phyloP scores from a whole-genome alignment of 2,113 vertebrate species.

The Paramisgurnus dabryanus region DNA sequence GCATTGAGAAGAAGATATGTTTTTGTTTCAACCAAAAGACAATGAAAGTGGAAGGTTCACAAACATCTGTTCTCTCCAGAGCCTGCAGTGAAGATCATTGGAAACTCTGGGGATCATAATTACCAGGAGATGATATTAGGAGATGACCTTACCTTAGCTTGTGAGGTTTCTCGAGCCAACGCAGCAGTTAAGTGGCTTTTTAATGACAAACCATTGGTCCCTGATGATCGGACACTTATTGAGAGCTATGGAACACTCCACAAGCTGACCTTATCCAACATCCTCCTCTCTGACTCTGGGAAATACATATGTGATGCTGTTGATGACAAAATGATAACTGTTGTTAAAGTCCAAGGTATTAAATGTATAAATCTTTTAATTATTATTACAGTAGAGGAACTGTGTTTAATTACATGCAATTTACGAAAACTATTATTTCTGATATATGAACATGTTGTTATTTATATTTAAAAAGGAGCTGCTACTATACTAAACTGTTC shows the following conservation, averaged over 20 bases:
- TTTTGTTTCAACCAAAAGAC: too few species aligned
- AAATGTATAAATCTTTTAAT: background rate
- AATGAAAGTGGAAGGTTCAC: too few species aligned
- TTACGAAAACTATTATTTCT: background rate
- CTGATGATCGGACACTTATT: conserved; percentile 64
- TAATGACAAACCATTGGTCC: conserved; percentile 63
- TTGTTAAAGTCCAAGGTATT: conserved; percentile 73
- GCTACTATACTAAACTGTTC: background rate
- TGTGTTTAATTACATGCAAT: background rate
- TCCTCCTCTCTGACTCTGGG: conserved; percentile 72
- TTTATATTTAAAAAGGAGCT: background rate
- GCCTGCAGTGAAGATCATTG: conserved; percentile 80
- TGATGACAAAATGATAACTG: conserved; percentile 71
- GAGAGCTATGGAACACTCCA: conserved; percentile 71
- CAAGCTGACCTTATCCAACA: conserved; percentile 70
- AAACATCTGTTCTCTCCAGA: conserved; percentile 64
- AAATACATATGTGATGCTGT: conserved; percentile 74
- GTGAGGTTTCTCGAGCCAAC: conserved; percentile 73
- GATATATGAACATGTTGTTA: background rate
- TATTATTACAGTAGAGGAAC: background rate
- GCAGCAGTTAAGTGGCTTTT: conserved; percentile 71
- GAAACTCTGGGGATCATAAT: conserved; percentile 64
- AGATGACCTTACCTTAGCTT: conserved; percentile 80
- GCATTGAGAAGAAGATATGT: too few species aligned
- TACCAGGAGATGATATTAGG: conserved; percentile 72